Conservation (phyloP, 2,888 invertebrate species). For the Sussaba pulchella region DNA sequence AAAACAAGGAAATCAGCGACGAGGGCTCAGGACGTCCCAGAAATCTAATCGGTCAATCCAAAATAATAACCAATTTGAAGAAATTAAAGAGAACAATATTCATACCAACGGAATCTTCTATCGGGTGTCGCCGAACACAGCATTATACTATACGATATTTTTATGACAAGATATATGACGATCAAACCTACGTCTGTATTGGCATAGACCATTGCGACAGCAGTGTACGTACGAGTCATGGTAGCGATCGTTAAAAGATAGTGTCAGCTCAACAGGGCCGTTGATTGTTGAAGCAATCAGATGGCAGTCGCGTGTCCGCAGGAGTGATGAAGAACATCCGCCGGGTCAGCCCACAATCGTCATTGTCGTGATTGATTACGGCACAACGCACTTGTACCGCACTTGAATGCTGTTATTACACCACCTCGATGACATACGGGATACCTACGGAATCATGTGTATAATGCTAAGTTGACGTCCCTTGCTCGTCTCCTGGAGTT, state of each 20-base stretch:
- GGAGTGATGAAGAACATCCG: conserved; percentile 70
- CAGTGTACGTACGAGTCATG: conserved; percentile 41
- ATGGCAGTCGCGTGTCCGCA: conserved; percentile 68
- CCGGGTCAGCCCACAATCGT: conserved; percentile 62
- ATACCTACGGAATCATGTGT: conserved; percentile 14
- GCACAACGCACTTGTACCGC: conserved; percentile 51
- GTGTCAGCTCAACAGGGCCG: conserved; percentile 71
- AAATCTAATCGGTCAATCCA: too few species aligned
- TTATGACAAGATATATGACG: conserved; percentile 6
- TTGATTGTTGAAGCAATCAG: conserved; percentile 72
- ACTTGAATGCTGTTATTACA: conserved; percentile 52
- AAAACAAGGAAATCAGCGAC: too few species aligned
- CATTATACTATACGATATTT: too few species aligned
- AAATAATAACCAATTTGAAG: too few species aligned
- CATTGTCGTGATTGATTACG: conserved; percentile 58
- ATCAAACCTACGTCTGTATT: conserved; percentile 39
- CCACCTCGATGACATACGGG: conserved; percentile 32
- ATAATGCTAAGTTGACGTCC: conserved; percentile 31
- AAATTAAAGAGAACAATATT: too few species aligned
- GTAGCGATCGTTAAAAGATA: conserved; percentile 67
- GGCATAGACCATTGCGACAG: conserved; percentile 15
- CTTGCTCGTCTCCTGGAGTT: too few species aligned
- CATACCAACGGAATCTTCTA: too few species aligned
- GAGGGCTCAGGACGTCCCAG: too few species aligned
- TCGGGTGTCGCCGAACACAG: too few species aligned